Evolutionary conservation across 2,113 vertebrate genomes (phyloP).

Genomic region (Syngnathus floridae): DNA sequence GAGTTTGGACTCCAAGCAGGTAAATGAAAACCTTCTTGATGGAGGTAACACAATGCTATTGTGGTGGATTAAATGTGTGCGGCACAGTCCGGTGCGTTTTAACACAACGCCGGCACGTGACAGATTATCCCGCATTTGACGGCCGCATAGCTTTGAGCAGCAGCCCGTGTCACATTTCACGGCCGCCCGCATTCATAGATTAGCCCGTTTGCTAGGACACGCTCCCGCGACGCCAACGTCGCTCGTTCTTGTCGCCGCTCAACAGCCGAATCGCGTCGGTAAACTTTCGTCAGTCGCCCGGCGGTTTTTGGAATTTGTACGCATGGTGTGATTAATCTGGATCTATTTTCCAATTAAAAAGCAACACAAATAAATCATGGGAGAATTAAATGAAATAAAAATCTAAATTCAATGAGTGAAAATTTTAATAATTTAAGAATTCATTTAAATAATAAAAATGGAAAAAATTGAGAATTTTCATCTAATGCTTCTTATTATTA

Average conservation of each 20-base stretch:
- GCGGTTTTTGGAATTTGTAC: no score
- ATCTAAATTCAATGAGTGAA: no score
- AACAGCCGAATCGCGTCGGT: neutral
- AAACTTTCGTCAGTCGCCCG: neutral
- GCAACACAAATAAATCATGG: no score
- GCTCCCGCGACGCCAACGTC: neutral
- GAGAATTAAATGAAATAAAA: no score
- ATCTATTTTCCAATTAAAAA: no score
- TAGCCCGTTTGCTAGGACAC: neutral
- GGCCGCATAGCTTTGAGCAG: neutral
- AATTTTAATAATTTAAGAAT: no score
- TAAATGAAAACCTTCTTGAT: neutral
- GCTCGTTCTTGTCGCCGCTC: neutral
- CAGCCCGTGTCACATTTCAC: conserved; percentile 3
- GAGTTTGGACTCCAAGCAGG: neutral
- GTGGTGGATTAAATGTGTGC: no score
- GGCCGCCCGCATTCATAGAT: neutral
- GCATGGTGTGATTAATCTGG: no score
- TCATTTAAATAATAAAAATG: no score
- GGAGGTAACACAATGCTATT: no score
- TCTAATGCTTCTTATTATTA: no score
- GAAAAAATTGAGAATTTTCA: no score
- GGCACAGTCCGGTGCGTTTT: neutral
- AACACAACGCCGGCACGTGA: neutral
- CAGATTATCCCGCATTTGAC: neutral